A percentile compares a stretch with the other conserved stretches of the same genome.
These are phyloP conservation scores for Camponotus floridanus DNA, from an alignment of 1,140 invertebrate species.

Conservation along the genomic window DNA sequence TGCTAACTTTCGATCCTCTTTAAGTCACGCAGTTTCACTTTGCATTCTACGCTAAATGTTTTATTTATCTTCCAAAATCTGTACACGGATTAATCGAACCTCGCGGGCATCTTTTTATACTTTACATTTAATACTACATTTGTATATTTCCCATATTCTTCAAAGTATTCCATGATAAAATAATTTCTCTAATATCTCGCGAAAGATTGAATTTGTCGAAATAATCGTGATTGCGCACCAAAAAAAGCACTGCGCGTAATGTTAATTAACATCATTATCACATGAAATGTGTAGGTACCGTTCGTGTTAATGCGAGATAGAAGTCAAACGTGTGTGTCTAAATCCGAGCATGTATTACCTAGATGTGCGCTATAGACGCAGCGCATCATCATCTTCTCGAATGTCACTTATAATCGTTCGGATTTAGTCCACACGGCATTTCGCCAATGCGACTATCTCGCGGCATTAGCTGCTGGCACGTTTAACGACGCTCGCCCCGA, in stretches of 20 bases:
- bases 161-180: too few relatives aligned
- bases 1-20: slow-evolving; percentile 7
- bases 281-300: not conserved
- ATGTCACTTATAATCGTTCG: slow-evolving; percentile 62
- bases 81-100: not conserved
- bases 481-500: slow-evolving; percentile 41
- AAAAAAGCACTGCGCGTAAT: too few relatives aligned
- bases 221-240: not conserved
- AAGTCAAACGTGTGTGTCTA: not conserved
- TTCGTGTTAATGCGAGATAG: not conserved
- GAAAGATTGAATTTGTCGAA: not conserved
- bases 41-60: not conserved
- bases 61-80: not conserved
- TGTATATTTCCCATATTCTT: not conserved
- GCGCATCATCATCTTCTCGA: slow-evolving; percentile 58
- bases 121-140: not conserved
- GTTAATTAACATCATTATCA: not conserved
- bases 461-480: slow-evolving; percentile 55
- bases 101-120: not conserved
- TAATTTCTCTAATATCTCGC: too few relatives aligned
- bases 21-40: slow-evolving; percentile 8
- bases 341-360: not conserved
- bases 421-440: slow-evolving; percentile 71
- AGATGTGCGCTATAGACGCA: slow-evolving; percentile 25
- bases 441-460: slow-evolving; percentile 64